Evolutionary conservation across 2,797 vertebrate species (phyloP).

Genomic region (Amniataba percoides): DNA sequence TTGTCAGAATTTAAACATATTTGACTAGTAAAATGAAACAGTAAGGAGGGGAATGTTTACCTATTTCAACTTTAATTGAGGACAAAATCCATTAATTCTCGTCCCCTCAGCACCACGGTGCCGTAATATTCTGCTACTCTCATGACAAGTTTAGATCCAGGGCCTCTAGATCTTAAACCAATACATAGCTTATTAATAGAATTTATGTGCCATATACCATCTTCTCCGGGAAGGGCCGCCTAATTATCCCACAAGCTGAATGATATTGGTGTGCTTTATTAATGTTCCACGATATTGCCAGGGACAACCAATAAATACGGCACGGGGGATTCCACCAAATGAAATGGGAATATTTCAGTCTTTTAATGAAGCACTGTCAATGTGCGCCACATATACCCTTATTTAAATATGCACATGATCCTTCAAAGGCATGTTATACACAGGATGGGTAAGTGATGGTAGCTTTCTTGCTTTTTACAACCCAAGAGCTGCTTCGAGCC

Average conservation of each 20-base stretch:
- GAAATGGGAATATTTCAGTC: constrained; percentile 80
- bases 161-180: constrained; percentile 78
- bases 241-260: constrained; percentile 82
- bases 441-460: constrained; percentile 69
- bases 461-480: constrained; percentile 71
- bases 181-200: constrained; percentile 85
- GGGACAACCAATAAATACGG: constrained; percentile 83
- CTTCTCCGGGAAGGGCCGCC: constrained; percentile 67
- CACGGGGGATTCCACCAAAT: constrained; percentile 76
- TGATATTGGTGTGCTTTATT: constrained; percentile 82
- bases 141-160: constrained; percentile 74
- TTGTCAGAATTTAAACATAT: constrained; percentile 43
- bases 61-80: constrained; percentile 59
- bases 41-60: constrained; percentile 50
- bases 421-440: constrained; percentile 75
- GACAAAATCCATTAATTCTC: constrained; percentile 60
- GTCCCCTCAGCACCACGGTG: constrained; percentile 64
- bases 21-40: constrained; percentile 44
- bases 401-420: constrained; percentile 73
- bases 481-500: constrained; percentile 62
- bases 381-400: constrained; percentile 61
- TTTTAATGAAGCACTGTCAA: constrained; percentile 82
- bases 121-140: constrained; percentile 67
- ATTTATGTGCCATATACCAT: constrained; percentile 82
- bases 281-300: constrained; percentile 76